Percentiles rank a stretch among this genome's conserved stretches.
phyloP scores from a whole-genome alignment of 2,888 invertebrate genomes.

The Halictus ligatus region DNA sequence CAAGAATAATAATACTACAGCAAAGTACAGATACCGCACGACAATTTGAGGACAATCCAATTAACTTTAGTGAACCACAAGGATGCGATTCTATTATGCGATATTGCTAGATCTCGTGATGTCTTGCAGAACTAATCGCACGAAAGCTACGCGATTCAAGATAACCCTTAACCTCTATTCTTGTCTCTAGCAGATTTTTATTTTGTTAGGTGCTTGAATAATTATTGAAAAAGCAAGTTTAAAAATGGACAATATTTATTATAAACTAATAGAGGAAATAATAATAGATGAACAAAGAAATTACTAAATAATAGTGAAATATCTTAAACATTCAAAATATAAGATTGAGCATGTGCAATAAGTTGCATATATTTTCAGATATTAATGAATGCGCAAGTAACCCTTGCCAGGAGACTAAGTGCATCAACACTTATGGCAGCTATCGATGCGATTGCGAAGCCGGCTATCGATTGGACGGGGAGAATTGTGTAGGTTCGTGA shows the following conservation, averaged over 20 bases:
- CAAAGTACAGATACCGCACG: neutral
- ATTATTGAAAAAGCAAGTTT: neutral
- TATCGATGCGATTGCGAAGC: constrained; percentile 79
- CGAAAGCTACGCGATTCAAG: neutral
- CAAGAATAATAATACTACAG: neutral
- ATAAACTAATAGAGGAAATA: no score
- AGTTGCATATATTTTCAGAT: constrained; percentile 67
- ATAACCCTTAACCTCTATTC: neutral
- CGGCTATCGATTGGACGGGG: constrained; percentile 76
- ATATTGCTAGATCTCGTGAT: neutral
- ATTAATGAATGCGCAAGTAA: constrained; percentile 79
- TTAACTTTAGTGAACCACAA: neutral
- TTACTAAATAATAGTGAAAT: neutral
- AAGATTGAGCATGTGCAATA: neutral
- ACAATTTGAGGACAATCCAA: constrained; percentile 7
- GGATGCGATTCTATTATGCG: constrained; percentile 19
- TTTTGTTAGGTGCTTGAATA: neutral
- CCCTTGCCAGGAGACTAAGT: constrained; percentile 75
- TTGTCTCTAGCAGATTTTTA: neutral
- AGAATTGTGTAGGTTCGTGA: constrained; percentile 78
- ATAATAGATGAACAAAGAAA: neutral
- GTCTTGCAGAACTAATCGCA: neutral
- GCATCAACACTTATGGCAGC: constrained; percentile 80
- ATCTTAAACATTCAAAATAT: neutral
- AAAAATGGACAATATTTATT: no score